Evolutionary conservation across 2,888 invertebrate genomes (phyloP).

Genomic region (Cenopis cana): DNA sequence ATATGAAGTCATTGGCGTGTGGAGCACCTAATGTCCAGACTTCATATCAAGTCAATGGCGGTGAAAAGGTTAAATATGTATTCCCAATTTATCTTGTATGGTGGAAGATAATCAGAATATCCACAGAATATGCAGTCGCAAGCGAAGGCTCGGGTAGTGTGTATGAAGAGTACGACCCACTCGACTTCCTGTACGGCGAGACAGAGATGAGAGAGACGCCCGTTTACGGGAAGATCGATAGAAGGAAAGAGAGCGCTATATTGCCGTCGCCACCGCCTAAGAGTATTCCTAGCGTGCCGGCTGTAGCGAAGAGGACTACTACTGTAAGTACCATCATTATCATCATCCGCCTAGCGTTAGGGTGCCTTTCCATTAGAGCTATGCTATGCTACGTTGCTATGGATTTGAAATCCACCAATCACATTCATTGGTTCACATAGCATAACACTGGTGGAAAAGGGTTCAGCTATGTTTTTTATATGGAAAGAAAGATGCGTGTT

Average conservation of each 20-base stretch:
- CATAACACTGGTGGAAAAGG: too few relatives aligned
- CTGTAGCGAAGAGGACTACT: slow-evolving; percentile 70
- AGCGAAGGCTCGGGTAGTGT: slow-evolving; percentile 79
- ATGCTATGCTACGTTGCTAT: too few relatives aligned
- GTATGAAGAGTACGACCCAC: slow-evolving; percentile 81
- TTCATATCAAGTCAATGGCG: too few relatives aligned
- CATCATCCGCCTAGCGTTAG: too few relatives aligned
- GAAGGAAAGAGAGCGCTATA: slow-evolving; percentile 63
- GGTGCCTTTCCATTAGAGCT: too few relatives aligned
- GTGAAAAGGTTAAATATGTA: too few relatives aligned
- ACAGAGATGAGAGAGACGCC: slow-evolving; percentile 79
- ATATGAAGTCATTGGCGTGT: too few relatives aligned
- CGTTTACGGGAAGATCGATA: slow-evolving; percentile 74
- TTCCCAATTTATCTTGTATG: neutral
- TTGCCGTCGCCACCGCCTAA: slow-evolving; percentile 81
- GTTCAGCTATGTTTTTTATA: too few relatives aligned
- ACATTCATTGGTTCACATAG: too few relatives aligned
- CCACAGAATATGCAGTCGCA: slow-evolving; percentile 69
- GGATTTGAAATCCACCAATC: too few relatives aligned
- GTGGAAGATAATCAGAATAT: neutral
- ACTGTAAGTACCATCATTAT: slow-evolving; percentile 66
- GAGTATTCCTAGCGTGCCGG: slow-evolving; percentile 70
- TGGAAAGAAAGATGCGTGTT: too few relatives aligned
- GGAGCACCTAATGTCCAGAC: too few relatives aligned
- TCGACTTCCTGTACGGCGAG: slow-evolving; percentile 81